Percentiles rank a stretch among this genome's conserved stretches.
These are phyloP conservation scores for Eulimnadia texana DNA, from an alignment of 1,140 invertebrate species.

Conservation along the genomic window DNA sequence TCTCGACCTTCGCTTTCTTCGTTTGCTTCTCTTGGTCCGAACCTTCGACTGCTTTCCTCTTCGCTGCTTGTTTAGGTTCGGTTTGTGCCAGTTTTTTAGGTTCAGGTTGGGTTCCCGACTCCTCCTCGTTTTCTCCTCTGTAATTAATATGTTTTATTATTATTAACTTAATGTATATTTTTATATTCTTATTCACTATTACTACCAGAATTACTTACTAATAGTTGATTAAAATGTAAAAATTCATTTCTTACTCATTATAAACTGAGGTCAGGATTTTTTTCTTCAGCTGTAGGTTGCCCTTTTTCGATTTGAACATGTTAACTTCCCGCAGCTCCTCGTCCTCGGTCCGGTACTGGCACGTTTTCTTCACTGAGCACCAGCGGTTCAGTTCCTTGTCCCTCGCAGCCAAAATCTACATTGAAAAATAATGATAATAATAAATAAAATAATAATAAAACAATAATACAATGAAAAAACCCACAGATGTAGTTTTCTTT, in stretches of 20 bases:
- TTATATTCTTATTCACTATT: no score
- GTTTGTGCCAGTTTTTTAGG: conserved; percentile 23
- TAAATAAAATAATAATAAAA: no score
- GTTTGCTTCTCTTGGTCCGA: conserved; percentile 18
- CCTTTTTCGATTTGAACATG: conserved; percentile 55
- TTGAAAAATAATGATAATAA: conserved; percentile 22
- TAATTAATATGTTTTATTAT: background rate
- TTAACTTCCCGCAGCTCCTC: conserved; percentile 66
- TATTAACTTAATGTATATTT: background rate
- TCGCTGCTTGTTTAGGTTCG: background rate
- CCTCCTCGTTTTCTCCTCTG: background rate
- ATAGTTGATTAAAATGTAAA: background rate
- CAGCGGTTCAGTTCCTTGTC: conserved; percentile 89
- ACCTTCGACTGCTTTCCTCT: conserved; percentile 20
- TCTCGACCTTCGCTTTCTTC: background rate
- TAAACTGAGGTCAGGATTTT: conserved; percentile 76
- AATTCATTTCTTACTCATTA: conserved; percentile 29
- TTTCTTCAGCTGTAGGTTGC: conserved; percentile 54
- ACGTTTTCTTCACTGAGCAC: conserved; percentile 81
- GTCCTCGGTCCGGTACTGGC: conserved; percentile 57
- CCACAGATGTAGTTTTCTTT: no score
- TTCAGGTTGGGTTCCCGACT: background rate
- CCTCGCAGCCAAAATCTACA: conserved; percentile 71
- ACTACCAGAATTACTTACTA: no score
- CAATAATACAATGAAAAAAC: no score